Conservation (phyloP, 2,113 vertebrate species). For the Hassar affinis region DNA sequence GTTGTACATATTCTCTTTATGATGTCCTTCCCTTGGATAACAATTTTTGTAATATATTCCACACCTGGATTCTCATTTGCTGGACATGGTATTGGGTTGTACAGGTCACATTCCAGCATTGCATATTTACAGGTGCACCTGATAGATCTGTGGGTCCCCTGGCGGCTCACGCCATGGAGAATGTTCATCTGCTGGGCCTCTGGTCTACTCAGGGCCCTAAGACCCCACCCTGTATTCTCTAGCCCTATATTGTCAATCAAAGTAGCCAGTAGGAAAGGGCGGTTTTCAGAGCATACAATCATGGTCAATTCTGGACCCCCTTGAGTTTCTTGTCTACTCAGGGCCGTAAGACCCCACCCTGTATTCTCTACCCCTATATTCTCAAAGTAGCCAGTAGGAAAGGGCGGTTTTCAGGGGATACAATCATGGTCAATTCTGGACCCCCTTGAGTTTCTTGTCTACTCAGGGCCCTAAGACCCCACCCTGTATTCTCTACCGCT, state of each 20-base stretch:
- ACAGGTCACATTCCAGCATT: conserved; percentile 24
- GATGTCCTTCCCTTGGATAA: not conserved
- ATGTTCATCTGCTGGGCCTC: not conserved
- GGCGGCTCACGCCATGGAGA: not conserved
- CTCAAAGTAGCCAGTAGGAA: not conserved
- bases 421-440: too few species aligned
- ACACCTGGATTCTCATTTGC: conserved; percentile 38
- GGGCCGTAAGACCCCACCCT: too few species aligned
- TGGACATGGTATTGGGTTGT: not conserved
- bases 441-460: not conserved
- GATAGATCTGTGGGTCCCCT: not conserved
- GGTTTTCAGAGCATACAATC: not conserved
- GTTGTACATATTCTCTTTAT: not conserved
- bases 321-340: too few species aligned
- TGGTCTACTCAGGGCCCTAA: not conserved
- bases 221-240: too few species aligned
- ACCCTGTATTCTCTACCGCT: not conserved
- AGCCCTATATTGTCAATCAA: not conserved
- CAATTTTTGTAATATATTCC: conserved; percentile 20
- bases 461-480: not conserved
- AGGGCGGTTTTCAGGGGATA: not conserved
- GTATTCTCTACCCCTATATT: not conserved
- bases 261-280: not conserved
- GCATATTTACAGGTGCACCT: not conserved
- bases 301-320: too few species aligned